These are phyloP conservation scores for Procambarus clarkii DNA, from an alignment of 1,140 invertebrate genomes.

Conservation along the genomic window DNA sequence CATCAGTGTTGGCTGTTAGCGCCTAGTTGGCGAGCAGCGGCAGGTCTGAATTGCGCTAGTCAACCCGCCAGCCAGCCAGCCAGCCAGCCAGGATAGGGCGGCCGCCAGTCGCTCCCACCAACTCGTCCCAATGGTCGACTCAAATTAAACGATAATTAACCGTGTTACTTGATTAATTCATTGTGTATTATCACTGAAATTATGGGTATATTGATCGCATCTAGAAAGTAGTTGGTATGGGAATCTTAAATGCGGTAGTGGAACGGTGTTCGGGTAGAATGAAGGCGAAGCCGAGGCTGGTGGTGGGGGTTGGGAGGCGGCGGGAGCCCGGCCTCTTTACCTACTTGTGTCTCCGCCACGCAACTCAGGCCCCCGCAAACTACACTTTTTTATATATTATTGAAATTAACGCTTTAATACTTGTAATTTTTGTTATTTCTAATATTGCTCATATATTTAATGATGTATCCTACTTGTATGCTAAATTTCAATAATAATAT, in stretches of 20 bases:
- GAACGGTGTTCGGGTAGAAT: neutral
- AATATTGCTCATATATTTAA: neutral
- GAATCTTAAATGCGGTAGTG: neutral
- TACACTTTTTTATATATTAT: constrained; percentile 35
- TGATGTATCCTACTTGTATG: no score
- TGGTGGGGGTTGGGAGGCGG: constrained; percentile 26
- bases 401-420: constrained; percentile 17
- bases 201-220: no score
- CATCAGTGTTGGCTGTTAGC: neutral
- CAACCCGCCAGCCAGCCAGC: constrained; percentile 36
- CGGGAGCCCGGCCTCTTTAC: constrained; percentile 64
- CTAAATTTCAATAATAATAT: no score
- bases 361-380: constrained; percentile 16
- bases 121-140: constrained; percentile 16
- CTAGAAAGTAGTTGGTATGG: neutral
- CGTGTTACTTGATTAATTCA: no score
- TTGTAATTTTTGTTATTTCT: neutral
- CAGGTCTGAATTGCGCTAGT: constrained; percentile 14
- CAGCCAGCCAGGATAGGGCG: constrained; percentile 54
- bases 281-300: constrained; percentile 38
- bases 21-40: neutral
- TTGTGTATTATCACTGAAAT: no score
- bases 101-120: constrained; percentile 45
- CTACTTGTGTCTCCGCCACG: constrained; percentile 54
- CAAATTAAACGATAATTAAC: no score